These are phyloP conservation scores for Tachina fera DNA, from an alignment of 2,888 invertebrate genomes.

Conservation along the genomic window DNA sequence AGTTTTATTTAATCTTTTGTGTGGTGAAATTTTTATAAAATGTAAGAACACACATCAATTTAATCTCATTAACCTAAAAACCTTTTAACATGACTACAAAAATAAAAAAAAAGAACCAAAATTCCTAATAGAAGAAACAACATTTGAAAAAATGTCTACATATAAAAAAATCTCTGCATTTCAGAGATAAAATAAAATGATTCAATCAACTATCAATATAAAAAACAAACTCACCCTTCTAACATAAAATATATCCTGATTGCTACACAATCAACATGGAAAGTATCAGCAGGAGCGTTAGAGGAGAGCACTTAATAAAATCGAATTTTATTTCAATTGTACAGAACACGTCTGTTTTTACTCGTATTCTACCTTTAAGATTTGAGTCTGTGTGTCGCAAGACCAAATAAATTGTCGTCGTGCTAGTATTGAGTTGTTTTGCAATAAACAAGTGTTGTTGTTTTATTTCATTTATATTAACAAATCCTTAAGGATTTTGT, in stretches of 20 bases:
- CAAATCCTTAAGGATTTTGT: conserved; percentile 63
- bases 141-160: conserved; percentile 28
- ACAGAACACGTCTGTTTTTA: conserved; percentile 75
- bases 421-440: conserved; percentile 15
- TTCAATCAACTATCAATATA: conserved; percentile 69
- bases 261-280: conserved; percentile 18
- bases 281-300: conserved; percentile 51
- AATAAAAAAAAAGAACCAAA: conserved; percentile 10
- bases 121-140: conserved; percentile 4
- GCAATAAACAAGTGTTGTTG: conserved; percentile 65
- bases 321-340: conserved; percentile 80
- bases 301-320: conserved; percentile 80
- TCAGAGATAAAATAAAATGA: conserved; percentile 66
- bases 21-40: conserved; percentile 43
- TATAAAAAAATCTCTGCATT: conserved; percentile 59
- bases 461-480: conserved; percentile 57
- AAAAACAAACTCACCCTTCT: conserved; percentile 50
- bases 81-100: conserved; percentile 56
- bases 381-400: conserved; percentile 2
- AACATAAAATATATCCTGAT: not conserved
- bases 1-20: conserved; percentile 59
- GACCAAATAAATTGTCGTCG: conserved; percentile 24
- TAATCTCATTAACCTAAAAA: conserved; percentile 71
- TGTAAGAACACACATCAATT: conserved; percentile 61
- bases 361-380: conserved; percentile 53